phyloP scores from a whole-genome alignment of 92 coral and sea anemone genomes.

The Zoanthus sansibaricus region DNA sequence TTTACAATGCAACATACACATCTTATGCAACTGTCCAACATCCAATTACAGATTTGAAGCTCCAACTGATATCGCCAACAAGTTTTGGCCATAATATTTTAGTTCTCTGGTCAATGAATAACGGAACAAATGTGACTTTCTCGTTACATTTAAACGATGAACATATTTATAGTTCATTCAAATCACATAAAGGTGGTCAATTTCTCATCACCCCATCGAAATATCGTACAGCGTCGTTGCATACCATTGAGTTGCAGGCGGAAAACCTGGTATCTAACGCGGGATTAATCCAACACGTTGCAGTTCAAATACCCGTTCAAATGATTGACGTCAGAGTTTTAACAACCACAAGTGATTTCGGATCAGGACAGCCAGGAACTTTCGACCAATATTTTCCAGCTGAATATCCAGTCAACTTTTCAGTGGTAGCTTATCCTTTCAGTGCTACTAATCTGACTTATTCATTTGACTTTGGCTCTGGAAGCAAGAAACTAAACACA shows the following conservation, averaged over 20 bases:
- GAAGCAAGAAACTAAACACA: slow-evolving; percentile 34
- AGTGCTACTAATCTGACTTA: slow-evolving; percentile 78
- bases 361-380: slow-evolving; percentile 52
- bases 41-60: slow-evolving; percentile 61
- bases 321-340: slow-evolving; percentile 43
- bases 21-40: slow-evolving; percentile 51
- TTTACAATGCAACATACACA: slow-evolving; percentile 35
- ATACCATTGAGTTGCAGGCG: slow-evolving; percentile 60
- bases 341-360: slow-evolving; percentile 69
- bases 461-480: slow-evolving; percentile 64
- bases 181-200: slow-evolving; percentile 60
- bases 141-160: slow-evolving; percentile 39
- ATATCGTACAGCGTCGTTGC: slow-evolving; percentile 46
- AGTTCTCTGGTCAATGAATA: slow-evolving; percentile 68
- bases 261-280: slow-evolving; percentile 76
- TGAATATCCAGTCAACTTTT: slow-evolving; percentile 73
- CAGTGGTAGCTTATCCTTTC: slow-evolving; percentile 57
- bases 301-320: slow-evolving; percentile 68
- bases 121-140: slow-evolving; percentile 88
- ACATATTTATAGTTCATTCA: slow-evolving; percentile 14
- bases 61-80: slow-evolving; percentile 48
- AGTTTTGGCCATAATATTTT: slow-evolving; percentile 42
- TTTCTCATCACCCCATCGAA: background rate
- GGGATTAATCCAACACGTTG: slow-evolving; percentile 36
- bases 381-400: slow-evolving; percentile 64